Evolutionary conservation across 2,113 vertebrate genomes (phyloP).

Genomic region (Bos javanicus): DNA sequence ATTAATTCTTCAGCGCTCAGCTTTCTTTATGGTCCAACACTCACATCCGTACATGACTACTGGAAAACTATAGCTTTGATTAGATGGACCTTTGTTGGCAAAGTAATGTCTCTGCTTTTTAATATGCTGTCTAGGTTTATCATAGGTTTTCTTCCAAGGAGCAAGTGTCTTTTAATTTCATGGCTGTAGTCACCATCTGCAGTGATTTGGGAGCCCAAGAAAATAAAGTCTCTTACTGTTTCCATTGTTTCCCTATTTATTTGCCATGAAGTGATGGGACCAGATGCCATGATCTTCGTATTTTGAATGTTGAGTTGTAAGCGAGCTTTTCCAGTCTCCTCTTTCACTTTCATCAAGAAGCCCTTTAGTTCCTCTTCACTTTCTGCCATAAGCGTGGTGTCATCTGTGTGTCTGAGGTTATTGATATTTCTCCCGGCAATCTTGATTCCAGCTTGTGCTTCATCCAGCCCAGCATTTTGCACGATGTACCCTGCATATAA

Average conservation of each 20-base stretch:
- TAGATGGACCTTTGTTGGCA: background rate
- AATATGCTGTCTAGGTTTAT: background rate
- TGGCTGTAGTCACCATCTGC: background rate
- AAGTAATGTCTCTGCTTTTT: background rate
- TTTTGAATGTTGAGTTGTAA: background rate
- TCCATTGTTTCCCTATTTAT: background rate
- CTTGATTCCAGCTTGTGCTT: background rate
- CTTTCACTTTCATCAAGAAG: background rate
- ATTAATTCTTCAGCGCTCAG: background rate
- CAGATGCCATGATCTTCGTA: background rate
- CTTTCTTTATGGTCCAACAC: background rate
- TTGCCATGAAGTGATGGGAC: background rate
- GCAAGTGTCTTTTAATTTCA: background rate
- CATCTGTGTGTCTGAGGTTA: background rate
- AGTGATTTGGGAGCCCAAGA: background rate
- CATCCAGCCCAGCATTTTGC: background rate
- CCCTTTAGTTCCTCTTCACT: background rate
- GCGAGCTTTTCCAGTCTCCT: background rate
- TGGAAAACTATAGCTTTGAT: background rate
- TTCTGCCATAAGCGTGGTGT: background rate
- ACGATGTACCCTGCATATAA: background rate
- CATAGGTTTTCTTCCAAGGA: background rate
- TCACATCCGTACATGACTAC: background rate
- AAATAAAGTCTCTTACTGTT: background rate
- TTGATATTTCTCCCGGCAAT: background rate